Evolutionary conservation across 2,113 vertebrate genomes (phyloP), one percentile per base, ranked within the genome.

Genomic region (Anguilla japonica): DNA sequence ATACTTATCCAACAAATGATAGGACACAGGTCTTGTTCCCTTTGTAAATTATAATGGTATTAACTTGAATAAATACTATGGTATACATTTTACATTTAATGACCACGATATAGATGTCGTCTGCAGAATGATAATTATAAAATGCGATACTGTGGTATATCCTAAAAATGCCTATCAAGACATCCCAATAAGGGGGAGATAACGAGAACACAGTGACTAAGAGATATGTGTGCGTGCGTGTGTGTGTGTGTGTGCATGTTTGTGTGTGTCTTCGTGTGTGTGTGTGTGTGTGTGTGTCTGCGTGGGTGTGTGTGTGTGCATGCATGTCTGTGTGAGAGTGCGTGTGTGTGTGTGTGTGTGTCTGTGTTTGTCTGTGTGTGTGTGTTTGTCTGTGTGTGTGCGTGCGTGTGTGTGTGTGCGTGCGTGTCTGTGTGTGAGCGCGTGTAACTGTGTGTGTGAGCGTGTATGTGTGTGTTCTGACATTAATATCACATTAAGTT

Each of bases 401-500:
- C 2, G 22, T 60, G 18, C 15, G 18, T 3, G 18, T 2, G 13
- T 34, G 34, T 34, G 34, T 34, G 34, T 34, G 34, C 34, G 34
- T 34, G 34, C 34, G 34, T 34, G 34, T 34, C 34, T 34, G 34
- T 34, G 34, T 34, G 34, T 34, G 34, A 0, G 34, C 34, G 34
- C 34, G 34, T 34, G 43, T 4, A 34, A 34, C 34, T 0, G 43
- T 4, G 43, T 4, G 43, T 46, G 43, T 46, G 43, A 6, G 43
- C 8, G 43, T 46, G 43, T 1, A 34, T 34, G 22, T 67, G 22
- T 8, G 22, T 91, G 85, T 90, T 94, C 92, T 94, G 91, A 91
- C 90, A 92, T 83, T 84, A 92, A 88, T 87, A 90, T 92, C 79
- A 88, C 87, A 93, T 93, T 92, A 94, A 91, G 93, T 92, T 83